These are phyloP conservation scores for Pitta sordida DNA, from an alignment of 2,113 vertebrate species.

Conservation along the genomic window DNA sequence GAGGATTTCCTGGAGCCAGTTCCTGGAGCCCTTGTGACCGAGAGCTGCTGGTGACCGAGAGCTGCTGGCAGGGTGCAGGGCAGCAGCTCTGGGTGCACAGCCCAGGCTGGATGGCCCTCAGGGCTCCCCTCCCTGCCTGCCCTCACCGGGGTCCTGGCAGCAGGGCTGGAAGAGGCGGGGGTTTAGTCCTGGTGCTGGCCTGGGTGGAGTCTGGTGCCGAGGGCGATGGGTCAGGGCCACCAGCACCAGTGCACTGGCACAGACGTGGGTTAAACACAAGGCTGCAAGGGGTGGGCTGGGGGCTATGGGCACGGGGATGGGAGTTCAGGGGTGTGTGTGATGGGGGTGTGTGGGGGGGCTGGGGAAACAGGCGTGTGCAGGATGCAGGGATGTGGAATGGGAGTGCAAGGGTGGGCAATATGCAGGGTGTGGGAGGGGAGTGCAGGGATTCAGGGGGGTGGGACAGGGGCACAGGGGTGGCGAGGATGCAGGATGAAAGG, in stretches of 20 bases:
- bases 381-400: not conserved
- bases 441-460: not conserved
- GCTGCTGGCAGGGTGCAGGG: not conserved
- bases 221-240: not conserved
- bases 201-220: fast-evolving
- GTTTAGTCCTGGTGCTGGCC: fast-evolving
- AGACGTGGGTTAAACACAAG: not conserved
- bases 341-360: no score
- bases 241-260: not conserved
- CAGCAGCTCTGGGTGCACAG: not conserved
- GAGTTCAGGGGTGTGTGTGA: not conserved
- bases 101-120: fast-evolving
- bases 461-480: no score
- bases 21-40: not conserved
- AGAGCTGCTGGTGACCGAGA: not conserved
- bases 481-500: not conserved
- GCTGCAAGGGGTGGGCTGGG: not conserved
- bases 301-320: not conserved
- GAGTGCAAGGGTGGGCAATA: not conserved
- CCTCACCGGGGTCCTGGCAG: not conserved
- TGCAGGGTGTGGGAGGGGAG: not conserved
- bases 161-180: not conserved
- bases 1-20: not conserved
- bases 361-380: not conserved
- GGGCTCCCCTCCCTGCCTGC: not conserved